Conservation (phyloP, 2,797 vertebrate genomes). For the Pseudochirops cupreus region DNA sequence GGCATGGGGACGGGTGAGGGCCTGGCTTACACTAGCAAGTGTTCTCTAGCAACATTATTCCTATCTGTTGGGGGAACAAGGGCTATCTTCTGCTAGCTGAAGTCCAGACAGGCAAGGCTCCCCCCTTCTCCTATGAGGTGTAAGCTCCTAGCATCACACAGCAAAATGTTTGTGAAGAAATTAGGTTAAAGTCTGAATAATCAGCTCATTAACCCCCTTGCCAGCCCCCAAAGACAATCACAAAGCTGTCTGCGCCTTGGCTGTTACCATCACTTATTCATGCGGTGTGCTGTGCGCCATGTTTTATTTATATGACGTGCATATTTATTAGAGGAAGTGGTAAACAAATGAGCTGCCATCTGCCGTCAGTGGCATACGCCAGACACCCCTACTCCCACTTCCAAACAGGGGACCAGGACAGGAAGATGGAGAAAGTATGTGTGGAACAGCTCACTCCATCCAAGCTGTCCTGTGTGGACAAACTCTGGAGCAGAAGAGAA, state of each 20-base stretch:
- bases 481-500: neutral
- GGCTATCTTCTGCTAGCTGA: neutral
- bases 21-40: neutral
- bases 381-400: constrained; percentile 13
- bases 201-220: constrained; percentile 51
- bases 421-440: neutral
- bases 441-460: neutral
- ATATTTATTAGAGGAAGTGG: constrained; percentile 78
- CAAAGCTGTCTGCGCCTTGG: neutral
- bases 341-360: constrained; percentile 77
- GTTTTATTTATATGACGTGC: constrained; percentile 75
- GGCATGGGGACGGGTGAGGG: neutral
- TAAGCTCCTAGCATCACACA: neutral
- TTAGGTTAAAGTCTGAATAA: constrained; percentile 48
- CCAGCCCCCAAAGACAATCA: constrained; percentile 36
- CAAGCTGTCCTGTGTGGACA: neutral
- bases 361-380: constrained; percentile 20
- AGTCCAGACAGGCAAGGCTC: neutral
- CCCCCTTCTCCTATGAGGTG: neutral
- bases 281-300: constrained; percentile 29
- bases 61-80: neutral
- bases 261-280: constrained; percentile 28
- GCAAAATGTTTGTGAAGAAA: constrained; percentile 38
- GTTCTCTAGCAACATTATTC: neutral
- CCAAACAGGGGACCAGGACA: neutral